These are phyloP conservation scores for Heterotis niloticus DNA, from an alignment of 2,113 vertebrate species.

Conservation along the genomic window DNA sequence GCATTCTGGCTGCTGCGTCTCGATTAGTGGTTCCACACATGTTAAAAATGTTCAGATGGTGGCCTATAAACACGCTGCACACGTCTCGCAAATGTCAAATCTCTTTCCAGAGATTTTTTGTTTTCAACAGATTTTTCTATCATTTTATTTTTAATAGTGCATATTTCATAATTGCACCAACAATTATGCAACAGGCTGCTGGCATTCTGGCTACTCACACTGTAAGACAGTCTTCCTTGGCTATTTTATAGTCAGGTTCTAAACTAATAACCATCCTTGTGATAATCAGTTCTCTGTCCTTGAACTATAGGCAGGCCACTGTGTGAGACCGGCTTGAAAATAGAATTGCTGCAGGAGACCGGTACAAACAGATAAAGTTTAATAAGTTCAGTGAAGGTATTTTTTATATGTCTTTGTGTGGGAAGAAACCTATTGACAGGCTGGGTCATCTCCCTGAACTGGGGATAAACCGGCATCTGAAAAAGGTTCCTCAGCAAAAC, in stretches of 20 bases:
- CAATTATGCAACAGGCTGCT: neutral
- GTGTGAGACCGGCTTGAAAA: neutral
- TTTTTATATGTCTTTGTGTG: slow-evolving; percentile 7
- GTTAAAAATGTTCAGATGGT: no score
- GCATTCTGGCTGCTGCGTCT: neutral
- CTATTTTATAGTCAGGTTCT: neutral
- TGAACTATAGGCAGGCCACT: neutral
- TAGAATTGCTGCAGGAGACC: neutral
- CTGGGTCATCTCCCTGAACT: neutral
- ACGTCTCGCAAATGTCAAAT: neutral
- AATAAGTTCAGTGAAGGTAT: neutral
- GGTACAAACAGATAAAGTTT: neutral
- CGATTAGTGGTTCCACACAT: no score
- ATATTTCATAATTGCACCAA: neutral
- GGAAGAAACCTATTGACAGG: neutral
- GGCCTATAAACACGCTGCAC: no score
- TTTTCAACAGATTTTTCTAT: neutral
- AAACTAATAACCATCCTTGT: neutral
- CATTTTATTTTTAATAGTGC: neutral
- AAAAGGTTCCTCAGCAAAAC: slow-evolving; percentile 14
- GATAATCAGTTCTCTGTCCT: neutral
- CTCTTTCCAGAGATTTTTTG: neutral
- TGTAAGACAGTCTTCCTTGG: neutral
- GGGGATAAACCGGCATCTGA: neutral
- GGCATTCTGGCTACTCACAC: neutral